Percentiles rank a stretch among this genome's conserved stretches.
These are phyloP conservation scores for Teleopsis dalmanni DNA, from an alignment of 1,140 invertebrate genomes.

Conservation along the genomic window DNA sequence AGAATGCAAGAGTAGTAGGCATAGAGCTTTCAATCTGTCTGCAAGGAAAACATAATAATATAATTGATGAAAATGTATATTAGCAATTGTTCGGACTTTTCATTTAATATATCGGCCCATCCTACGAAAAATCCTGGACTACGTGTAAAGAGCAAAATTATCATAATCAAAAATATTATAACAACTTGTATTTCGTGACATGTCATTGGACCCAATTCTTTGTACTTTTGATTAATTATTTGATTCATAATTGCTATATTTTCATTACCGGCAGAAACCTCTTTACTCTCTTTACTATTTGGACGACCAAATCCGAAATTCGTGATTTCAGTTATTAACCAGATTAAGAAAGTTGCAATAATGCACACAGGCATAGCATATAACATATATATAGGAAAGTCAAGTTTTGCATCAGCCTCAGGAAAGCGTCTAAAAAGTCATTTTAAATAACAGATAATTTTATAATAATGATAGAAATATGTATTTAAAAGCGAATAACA, in stretches of 20 bases:
- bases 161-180: slow-evolving; percentile 64
- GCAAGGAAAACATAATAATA: slow-evolving; percentile 21
- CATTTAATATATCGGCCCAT: slow-evolving; percentile 24
- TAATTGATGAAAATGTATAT: too few species aligned
- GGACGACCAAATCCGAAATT: slow-evolving; percentile 65
- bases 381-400: slow-evolving; percentile 68
- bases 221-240: slow-evolving; percentile 60
- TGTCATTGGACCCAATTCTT: slow-evolving; percentile 63
- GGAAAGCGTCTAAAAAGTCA: slow-evolving; percentile 45
- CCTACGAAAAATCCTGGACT: slow-evolving; percentile 53
- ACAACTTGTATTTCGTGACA: slow-evolving; percentile 74
- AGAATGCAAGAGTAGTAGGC: slow-evolving; percentile 62
- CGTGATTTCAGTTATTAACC: slow-evolving; percentile 59
- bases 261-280: slow-evolving; percentile 46
- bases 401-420: slow-evolving; percentile 50
- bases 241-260: slow-evolving; percentile 52
- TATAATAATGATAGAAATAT: background rate
- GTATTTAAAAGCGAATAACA: background rate
- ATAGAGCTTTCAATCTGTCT: slow-evolving; percentile 54
- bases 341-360: slow-evolving; percentile 58
- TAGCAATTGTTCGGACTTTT: too few species aligned
- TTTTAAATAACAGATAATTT: too few species aligned
- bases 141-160: slow-evolving; percentile 80
- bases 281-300: slow-evolving; percentile 46
- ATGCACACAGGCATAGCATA: slow-evolving; percentile 54